Conservation (phyloP, 2,888 invertebrate genomes). For the Ypsolopha scabrella region DNA sequence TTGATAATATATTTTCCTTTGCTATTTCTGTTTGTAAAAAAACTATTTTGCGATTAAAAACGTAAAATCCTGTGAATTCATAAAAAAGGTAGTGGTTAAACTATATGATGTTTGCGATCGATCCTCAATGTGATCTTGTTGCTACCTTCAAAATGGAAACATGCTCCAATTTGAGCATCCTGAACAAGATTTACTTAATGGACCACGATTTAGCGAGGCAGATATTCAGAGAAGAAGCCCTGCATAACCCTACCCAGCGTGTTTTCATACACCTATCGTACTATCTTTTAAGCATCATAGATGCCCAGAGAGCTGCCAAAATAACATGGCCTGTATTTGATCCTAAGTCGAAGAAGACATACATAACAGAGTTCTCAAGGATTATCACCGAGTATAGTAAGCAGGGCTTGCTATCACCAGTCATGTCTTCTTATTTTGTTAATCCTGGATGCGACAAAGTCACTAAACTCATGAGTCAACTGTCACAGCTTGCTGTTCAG, state of each 20-base stretch:
- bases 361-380: constrained; percentile 39
- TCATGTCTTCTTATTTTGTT: constrained; percentile 58
- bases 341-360: constrained; percentile 43
- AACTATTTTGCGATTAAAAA: not conserved
- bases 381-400: constrained; percentile 43
- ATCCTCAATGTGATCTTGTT: constrained; percentile 37
- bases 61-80: not conserved
- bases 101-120: constrained; percentile 20
- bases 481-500: constrained; percentile 50
- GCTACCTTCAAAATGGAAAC: constrained; percentile 42
- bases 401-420: constrained; percentile 43
- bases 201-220: constrained; percentile 30
- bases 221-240: constrained; percentile 40
- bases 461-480: constrained; percentile 44
- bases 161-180: constrained; percentile 30
- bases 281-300: constrained; percentile 51
- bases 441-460: constrained; percentile 58
- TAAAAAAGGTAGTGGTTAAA: not conserved
- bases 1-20: too few relatives aligned
- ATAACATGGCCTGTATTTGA: constrained; percentile 61
- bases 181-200: constrained; percentile 40
- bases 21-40: not conserved
- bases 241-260: constrained; percentile 57
- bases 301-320: constrained; percentile 24
- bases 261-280: constrained; percentile 48